Conservation (phyloP, 2,113 vertebrate genomes). For the Typhlomys cinereus region DNA sequence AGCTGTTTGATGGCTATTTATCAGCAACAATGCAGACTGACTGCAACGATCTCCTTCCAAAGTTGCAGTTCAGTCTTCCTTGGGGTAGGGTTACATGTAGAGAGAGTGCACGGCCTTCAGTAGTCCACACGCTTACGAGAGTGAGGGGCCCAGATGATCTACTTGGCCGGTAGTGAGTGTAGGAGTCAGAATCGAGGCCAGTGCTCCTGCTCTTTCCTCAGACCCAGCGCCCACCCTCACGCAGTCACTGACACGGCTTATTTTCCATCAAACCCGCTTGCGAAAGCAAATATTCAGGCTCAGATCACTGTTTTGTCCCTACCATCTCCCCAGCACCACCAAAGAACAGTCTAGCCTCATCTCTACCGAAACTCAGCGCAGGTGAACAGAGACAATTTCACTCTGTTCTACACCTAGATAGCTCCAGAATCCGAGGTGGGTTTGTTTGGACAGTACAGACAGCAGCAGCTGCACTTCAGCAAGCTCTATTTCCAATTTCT, state of each 20-base stretch:
- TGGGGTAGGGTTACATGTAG: no score
- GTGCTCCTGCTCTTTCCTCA: neutral
- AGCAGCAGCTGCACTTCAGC: neutral
- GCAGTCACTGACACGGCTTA: neutral
- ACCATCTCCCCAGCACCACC: neutral
- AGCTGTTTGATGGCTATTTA: no score
- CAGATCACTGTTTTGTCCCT: neutral
- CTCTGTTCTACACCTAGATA: neutral
- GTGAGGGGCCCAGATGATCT: no score
- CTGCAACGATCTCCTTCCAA: no score
- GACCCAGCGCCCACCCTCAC: accelerated
- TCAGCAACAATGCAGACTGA: no score
- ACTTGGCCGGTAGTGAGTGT: no score
- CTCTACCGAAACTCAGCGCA: neutral
- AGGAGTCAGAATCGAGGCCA: neutral
- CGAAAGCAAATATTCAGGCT: neutral
- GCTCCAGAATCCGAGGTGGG: neutral
- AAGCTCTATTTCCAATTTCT: neutral
- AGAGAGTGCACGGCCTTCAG: no score
- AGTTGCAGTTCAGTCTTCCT: no score
- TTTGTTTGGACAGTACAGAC: neutral
- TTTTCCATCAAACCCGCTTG: neutral
- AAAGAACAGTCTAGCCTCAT: neutral
- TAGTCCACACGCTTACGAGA: no score
- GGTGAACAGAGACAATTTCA: neutral